phyloP scores from a whole-genome alignment of 1,140 invertebrate species.

The Megathymus violae region DNA sequence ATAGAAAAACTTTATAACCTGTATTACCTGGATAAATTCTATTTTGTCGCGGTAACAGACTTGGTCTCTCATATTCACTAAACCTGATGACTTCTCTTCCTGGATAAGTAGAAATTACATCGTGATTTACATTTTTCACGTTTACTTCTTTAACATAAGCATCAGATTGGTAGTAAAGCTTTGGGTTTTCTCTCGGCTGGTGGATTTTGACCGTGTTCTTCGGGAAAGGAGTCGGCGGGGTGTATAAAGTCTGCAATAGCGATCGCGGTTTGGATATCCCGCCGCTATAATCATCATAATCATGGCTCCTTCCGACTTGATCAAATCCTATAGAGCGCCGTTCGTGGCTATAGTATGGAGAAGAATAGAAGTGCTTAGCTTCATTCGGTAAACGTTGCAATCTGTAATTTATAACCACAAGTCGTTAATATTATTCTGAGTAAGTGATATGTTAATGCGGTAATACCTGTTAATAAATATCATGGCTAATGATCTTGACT shows the following conservation, averaged over 20 bases:
- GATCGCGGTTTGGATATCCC: conserved; percentile 46
- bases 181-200: conserved; percentile 70
- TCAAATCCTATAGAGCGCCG: conserved; percentile 41
- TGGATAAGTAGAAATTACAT: conserved; percentile 60
- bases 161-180: conserved; percentile 72
- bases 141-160: conserved; percentile 67
- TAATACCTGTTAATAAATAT: not conserved
- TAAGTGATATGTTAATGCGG: no score
- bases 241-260: conserved; percentile 46
- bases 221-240: conserved; percentile 40
- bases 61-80: conserved; percentile 41
- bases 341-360: conserved; percentile 31
- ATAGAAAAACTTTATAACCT: not conserved
- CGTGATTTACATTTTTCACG: conserved; percentile 54
- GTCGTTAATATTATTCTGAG: no score
- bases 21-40: conserved; percentile 36
- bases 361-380: conserved; percentile 15
- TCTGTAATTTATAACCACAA: no score
- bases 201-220: conserved; percentile 54
- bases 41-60: conserved; percentile 40
- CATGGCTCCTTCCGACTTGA: conserved; percentile 50
- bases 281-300: conserved; percentile 69
- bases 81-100: conserved; percentile 59
- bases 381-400: conserved; percentile 22
- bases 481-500: not conserved